A percentile compares a stretch with the other conserved stretches of the same genome.
phyloP scores from a whole-genome alignment of 2,888 invertebrate genomes.

The Omphaloscelis lunosa region DNA sequence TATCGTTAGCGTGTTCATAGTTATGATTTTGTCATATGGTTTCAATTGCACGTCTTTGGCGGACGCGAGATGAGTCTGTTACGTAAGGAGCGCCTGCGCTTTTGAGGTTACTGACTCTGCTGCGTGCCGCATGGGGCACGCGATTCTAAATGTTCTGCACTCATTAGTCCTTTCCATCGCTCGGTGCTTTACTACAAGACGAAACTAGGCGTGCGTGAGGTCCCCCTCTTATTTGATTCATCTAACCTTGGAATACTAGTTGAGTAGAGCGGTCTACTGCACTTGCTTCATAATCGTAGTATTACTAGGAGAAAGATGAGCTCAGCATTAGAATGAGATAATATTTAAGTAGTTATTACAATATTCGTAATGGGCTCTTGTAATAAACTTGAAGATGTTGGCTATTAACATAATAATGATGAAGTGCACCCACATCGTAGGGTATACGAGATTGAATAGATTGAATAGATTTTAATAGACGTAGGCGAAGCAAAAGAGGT shows the following conservation, averaged over 20 bases:
- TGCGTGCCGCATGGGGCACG: conserved; percentile 62
- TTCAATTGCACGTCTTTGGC: conserved; percentile 67
- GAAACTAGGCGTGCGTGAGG: conserved; percentile 44
- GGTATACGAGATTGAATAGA: conserved; percentile 51
- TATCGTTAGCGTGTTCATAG: conserved; percentile 54
- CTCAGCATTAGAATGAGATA: conserved; percentile 23
- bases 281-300: conserved; percentile 57
- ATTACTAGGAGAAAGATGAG: conserved; percentile 50
- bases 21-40: conserved; percentile 64
- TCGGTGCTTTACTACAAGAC: conserved; percentile 48
- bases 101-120: conserved; percentile 79
- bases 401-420: conserved; percentile 55
- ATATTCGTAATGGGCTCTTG: conserved; percentile 21
- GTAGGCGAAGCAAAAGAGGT: conserved; percentile 68
- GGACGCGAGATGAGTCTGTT: conserved; percentile 75
- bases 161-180: conserved; percentile 60
- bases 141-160: conserved; percentile 60
- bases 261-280: conserved; percentile 40
- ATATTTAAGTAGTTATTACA: conserved; percentile 42
- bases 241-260: conserved; percentile 62
- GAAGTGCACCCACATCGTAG: conserved; percentile 59
- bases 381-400: conserved; percentile 39
- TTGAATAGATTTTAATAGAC: conserved; percentile 55
- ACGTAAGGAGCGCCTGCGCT: conserved; percentile 72
- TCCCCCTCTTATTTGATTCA: conserved; percentile 52